Evolutionary conservation across 92 coral and sea anemone species (phyloP).

Genomic region (Nematostella vectensis): DNA sequence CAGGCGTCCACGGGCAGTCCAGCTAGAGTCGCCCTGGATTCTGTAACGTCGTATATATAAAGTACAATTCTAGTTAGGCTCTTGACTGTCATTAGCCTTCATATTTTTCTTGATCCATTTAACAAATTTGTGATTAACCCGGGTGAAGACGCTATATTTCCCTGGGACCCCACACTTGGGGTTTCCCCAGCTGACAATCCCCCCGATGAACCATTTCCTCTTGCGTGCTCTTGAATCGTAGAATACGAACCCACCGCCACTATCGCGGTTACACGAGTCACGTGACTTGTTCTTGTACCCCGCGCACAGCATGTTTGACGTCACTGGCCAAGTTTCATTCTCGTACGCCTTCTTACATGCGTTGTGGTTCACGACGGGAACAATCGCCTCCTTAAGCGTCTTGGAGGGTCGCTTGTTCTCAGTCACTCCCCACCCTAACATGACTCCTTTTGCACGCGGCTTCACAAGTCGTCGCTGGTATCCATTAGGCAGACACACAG

Average conservation of each 20-base stretch:
- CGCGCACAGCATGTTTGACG: conserved; percentile 93
- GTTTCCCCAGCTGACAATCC: conserved; percentile 91
- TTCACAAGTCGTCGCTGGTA: conserved; percentile 53
- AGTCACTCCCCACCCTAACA: conserved; percentile 91
- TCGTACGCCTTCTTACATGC: conserved; percentile 59
- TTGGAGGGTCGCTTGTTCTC: conserved; percentile 34
- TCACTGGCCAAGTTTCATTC: conserved; percentile 68
- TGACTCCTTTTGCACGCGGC: conserved; percentile 59
- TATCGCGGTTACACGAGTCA: conserved; percentile 80
- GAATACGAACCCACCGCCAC: conserved; percentile 92
- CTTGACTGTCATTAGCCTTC: no score
- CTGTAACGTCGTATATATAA: no score
- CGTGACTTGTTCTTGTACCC: conserved; percentile 38
- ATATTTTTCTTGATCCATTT: conserved; percentile 68
- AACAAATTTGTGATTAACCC: conserved; percentile 55
- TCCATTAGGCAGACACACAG: conserved; percentile 80
- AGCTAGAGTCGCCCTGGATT: no score
- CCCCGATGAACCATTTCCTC: conserved; percentile 83
- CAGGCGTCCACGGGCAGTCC: no score
- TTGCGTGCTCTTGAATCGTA: conserved; percentile 45
- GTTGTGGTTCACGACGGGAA: conserved; percentile 63
- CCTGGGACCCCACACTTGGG: conserved; percentile 80
- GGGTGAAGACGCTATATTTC: conserved; percentile 88
- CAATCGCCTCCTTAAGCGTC: conserved; percentile 45
- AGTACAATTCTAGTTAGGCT: no score